These are phyloP conservation scores for Ophonus ardosiacus DNA, from an alignment of 2,888 invertebrate genomes.

Conservation along the genomic window DNA sequence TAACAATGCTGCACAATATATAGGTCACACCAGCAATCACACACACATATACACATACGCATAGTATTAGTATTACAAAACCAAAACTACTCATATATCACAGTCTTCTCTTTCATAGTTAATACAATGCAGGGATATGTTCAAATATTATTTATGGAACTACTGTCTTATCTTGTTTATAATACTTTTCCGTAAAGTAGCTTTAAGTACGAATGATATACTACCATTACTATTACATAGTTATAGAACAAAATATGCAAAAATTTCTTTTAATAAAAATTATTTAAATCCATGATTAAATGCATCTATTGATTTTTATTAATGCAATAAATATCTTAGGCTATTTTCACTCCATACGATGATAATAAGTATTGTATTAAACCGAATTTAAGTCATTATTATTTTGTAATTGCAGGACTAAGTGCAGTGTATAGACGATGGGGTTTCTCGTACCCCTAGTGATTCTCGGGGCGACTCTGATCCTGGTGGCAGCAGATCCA, in stretches of 20 bases:
- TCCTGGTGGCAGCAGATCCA: background rate
- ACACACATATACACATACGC: background rate
- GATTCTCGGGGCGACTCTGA: background rate
- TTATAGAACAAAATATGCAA: no score
- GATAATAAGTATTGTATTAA: no score
- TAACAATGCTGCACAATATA: conserved; percentile 36
- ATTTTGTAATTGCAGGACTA: background rate
- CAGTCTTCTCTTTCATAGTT: background rate
- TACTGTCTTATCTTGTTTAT: no score
- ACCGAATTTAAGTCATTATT: no score
- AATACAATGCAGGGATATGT: background rate
- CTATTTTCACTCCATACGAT: background rate
- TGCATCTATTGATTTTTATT: no score
- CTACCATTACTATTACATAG: no score
- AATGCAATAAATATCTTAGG: no score
- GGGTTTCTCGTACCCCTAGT: background rate
- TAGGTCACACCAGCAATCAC: conserved; percentile 20
- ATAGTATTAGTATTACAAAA: background rate
- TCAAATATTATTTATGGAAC: no score
- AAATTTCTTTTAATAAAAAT: background rate
- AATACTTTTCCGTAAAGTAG: no score
- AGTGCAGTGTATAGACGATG: background rate
- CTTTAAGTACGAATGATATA: no score
- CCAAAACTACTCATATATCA: background rate
- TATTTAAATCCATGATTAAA: background rate